These are phyloP conservation scores for Limnothrissa miodon DNA, from an alignment of 2,113 vertebrate species.

Conservation along the genomic window DNA sequence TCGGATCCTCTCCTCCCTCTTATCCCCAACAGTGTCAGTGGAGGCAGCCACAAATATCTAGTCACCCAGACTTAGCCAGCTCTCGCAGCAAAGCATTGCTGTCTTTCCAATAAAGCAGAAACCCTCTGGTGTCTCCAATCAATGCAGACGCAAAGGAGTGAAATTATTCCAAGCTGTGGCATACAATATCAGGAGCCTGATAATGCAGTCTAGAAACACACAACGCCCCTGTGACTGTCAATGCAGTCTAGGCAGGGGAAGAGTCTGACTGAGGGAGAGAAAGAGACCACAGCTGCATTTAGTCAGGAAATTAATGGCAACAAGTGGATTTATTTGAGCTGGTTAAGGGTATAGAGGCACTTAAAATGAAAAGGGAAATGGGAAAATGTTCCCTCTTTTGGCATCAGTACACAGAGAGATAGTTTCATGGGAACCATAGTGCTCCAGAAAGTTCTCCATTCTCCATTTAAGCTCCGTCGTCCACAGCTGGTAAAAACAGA, in stretches of 20 bases:
- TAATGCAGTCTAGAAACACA: not conserved
- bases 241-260: not conserved
- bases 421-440: not conserved
- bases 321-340: not conserved
- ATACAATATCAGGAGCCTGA: not conserved
- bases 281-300: not conserved
- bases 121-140: not conserved
- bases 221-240: not conserved
- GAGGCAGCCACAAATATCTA: not conserved
- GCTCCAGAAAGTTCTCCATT: not conserved
- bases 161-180: not conserved
- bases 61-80: not conserved
- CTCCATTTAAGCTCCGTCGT: conserved; percentile 7
- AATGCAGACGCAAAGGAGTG: not conserved
- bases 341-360: not conserved
- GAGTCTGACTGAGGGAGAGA: no score
- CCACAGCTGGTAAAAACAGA: conserved; percentile 21
- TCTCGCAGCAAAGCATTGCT: not conserved
- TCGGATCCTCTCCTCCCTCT: not conserved
- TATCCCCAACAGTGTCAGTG: not conserved
- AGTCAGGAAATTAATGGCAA: not conserved
- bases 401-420: not conserved
- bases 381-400: not conserved
- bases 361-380: not conserved
- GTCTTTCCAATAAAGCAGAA: not conserved